These are phyloP conservation scores for Drosophila niveifrons DNA, from an alignment of 2,888 invertebrate species.

Conservation along the genomic window DNA sequence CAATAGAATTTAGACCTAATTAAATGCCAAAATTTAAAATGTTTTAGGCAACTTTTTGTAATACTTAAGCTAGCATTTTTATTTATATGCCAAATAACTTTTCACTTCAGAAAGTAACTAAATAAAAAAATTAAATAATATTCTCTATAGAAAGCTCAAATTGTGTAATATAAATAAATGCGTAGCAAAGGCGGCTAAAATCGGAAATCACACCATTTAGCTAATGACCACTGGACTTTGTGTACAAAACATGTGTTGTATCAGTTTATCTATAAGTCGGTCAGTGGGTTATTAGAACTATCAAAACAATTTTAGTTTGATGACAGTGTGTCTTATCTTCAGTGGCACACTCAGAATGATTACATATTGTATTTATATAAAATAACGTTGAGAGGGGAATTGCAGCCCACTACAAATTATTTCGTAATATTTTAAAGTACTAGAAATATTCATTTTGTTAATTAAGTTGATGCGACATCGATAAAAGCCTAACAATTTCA, in stretches of 20 bases:
- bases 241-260: not conserved
- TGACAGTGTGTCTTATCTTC: not conserved
- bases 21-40: too few species aligned
- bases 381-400: not conserved
- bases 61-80: too few species aligned
- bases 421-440: too few species aligned
- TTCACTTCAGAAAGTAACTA: too few species aligned
- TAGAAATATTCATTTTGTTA: too few species aligned
- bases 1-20: too few species aligned
- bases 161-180: not conserved
- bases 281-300: not conserved
- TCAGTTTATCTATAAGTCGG: conserved; percentile 4
- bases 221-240: not conserved
- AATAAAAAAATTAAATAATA: too few species aligned
- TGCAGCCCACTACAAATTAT: not conserved
- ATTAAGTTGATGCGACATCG: too few species aligned
- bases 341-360: not conserved
- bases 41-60: too few species aligned
- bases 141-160: not conserved
- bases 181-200: not conserved
- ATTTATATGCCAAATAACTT: too few species aligned
- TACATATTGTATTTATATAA: not conserved
- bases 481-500: too few species aligned
- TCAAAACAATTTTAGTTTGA: not conserved
- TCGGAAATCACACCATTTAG: not conserved